These are phyloP conservation scores for Drosophila pegasa DNA, from an alignment of 2,888 invertebrate species.

Conservation along the genomic window DNA sequence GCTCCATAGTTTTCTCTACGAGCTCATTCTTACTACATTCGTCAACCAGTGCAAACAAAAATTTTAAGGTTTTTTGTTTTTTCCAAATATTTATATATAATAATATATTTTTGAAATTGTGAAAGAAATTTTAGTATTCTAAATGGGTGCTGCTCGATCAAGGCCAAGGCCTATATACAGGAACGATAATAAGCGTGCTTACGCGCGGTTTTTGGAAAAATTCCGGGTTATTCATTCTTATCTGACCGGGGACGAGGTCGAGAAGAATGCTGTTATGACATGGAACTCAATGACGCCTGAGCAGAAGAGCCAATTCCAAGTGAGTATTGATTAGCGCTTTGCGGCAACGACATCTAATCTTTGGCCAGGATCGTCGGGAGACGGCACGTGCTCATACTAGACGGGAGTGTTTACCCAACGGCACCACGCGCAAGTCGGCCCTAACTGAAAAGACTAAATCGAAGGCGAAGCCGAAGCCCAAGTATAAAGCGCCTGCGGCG, in stretches of 20 bases:
- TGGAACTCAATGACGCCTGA: not conserved
- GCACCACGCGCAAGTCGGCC: too few relatives aligned
- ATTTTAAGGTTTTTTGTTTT: too few relatives aligned
- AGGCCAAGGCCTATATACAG: too few relatives aligned
- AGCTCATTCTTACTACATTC: too few relatives aligned
- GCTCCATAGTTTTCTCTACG: too few relatives aligned
- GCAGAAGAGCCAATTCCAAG: constrained; percentile 8
- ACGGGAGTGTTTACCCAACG: not conserved
- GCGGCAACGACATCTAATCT: not conserved
- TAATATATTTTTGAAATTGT: too few relatives aligned
- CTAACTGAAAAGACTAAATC: not conserved
- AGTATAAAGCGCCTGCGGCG: rapidly evolving
- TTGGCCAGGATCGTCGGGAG: not conserved
- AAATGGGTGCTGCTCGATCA: constrained; percentile 9
- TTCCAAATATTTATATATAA: too few relatives aligned
- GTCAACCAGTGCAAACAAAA: too few relatives aligned
- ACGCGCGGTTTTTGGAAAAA: not conserved
- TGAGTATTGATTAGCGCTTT: not conserved
- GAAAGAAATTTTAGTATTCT: constrained; percentile 31
- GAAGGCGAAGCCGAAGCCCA: not conserved
- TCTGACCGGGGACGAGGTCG: not conserved
- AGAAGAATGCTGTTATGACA: not conserved
- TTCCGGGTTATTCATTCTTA: not conserved
- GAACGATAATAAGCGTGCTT: not conserved
- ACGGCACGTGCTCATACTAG: not conserved